Evolutionary conservation across 2,113 vertebrate genomes (phyloP).

Genomic region (Tretioscincus oriximinensis): DNA sequence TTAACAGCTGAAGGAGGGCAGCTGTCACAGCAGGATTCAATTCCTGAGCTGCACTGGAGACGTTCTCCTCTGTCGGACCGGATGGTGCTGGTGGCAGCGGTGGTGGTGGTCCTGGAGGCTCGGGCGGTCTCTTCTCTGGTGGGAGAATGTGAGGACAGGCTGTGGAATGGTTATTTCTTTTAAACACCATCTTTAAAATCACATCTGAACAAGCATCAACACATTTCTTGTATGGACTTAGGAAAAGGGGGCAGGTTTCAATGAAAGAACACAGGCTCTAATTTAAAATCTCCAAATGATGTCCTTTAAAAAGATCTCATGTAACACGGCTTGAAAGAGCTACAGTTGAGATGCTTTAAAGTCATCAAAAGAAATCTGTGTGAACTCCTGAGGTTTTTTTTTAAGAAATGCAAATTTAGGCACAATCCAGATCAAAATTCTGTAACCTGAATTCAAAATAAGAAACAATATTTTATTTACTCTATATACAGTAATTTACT

Average conservation of each 20-base stretch:
- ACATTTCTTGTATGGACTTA: not conserved
- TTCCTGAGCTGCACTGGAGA: conserved; percentile 74
- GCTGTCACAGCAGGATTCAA: conserved; percentile 87
- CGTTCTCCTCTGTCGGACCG: conserved; percentile 66
- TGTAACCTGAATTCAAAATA: not conserved
- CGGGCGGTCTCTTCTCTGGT: conserved; percentile 88
- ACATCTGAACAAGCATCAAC: conserved; percentile 12
- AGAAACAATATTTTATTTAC: not conserved
- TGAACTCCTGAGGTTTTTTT: not conserved
- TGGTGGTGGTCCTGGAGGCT: conserved; percentile 76
- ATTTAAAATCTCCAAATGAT: not conserved
- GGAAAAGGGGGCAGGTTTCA: too few species aligned
- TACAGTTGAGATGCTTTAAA: not conserved
- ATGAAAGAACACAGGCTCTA: not conserved
- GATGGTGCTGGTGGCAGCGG: conserved; percentile 63
- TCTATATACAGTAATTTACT: not conserved
- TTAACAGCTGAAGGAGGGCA: conserved; percentile 90
- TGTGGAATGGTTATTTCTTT: conserved; percentile 83
- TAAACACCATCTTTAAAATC: conserved; percentile 73
- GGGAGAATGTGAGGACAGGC: conserved; percentile 79
- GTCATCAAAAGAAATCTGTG: not conserved
- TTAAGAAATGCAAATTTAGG: not conserved
- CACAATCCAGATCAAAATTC: not conserved
- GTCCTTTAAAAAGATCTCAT: not conserved
- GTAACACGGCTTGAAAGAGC: not conserved